These are phyloP conservation scores for Herpetotheres cachinnans DNA, from an alignment of 2,113 vertebrate species.

Conservation along the genomic window DNA sequence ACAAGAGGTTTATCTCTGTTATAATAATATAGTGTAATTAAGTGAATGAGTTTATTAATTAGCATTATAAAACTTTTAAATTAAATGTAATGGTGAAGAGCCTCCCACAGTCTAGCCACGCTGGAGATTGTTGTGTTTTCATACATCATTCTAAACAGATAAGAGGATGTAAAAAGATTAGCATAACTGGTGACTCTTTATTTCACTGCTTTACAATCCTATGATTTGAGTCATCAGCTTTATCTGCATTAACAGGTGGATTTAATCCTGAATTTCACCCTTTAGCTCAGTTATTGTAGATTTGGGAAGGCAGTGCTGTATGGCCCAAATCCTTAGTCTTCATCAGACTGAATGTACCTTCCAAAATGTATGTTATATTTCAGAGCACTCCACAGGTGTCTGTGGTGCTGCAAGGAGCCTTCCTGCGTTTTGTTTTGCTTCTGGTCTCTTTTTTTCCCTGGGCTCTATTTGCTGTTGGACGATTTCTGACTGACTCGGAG, in stretches of 20 bases:
- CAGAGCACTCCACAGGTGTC: background rate
- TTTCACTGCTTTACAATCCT: background rate
- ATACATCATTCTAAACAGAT: background rate
- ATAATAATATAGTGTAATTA: constrained; percentile 21
- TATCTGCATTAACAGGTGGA: background rate
- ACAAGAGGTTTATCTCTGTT: constrained; percentile 16
- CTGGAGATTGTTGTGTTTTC: constrained; percentile 18
- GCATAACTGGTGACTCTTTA: background rate
- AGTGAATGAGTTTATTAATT: constrained; percentile 42
- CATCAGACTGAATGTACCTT: background rate
- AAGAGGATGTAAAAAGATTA: background rate
- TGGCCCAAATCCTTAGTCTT: background rate
- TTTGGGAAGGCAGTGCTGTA: background rate
- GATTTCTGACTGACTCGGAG: background rate
- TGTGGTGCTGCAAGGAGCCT: background rate
- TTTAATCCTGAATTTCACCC: background rate
- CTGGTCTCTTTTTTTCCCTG: background rate
- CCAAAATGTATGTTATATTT: background rate
- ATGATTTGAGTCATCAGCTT: background rate
- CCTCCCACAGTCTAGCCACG: background rate
- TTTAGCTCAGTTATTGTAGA: background rate
- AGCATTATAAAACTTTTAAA: constrained; percentile 22
- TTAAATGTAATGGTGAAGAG: constrained; percentile 1
- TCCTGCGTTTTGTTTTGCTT: background rate
- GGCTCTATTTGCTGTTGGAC: background rate